Evolutionary conservation across 2,113 vertebrate species (phyloP).

Genomic region (Carollia perspicillata): DNA sequence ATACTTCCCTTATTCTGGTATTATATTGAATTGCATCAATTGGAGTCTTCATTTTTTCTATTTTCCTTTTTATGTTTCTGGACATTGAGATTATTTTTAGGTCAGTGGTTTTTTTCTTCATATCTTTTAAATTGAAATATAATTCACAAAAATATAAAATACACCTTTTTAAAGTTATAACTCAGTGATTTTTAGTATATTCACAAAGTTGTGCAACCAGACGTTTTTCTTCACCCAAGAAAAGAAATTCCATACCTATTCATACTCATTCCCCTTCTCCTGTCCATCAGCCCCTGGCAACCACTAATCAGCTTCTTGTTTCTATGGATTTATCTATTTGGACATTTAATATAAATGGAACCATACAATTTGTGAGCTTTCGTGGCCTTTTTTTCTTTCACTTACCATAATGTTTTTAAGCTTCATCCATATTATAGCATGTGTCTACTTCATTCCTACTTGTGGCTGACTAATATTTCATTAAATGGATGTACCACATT

Average conservation of each 20-base stretch:
- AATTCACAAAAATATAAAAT: background rate
- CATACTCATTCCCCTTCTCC: background rate
- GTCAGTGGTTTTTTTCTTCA: background rate
- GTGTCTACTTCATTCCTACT: background rate
- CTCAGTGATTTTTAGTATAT: constrained; percentile 17
- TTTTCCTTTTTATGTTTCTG: background rate
- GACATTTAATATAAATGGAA: background rate
- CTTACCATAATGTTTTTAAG: background rate
- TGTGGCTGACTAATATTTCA: background rate
- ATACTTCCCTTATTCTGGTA: background rate
- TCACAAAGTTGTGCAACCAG: background rate
- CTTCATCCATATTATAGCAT: background rate
- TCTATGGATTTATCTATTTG: background rate
- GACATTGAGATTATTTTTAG: background rate
- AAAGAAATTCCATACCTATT: background rate
- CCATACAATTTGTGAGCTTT: background rate
- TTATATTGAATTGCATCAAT: background rate
- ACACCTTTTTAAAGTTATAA: background rate
- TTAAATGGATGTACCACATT: background rate
- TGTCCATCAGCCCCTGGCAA: background rate
- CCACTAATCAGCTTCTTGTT: background rate
- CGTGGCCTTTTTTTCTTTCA: background rate
- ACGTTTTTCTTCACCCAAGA: background rate
- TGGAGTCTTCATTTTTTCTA: background rate
- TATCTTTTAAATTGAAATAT: background rate